These are phyloP conservation scores for Phataginus tricuspis DNA, from an alignment of 2,797 vertebrate genomes.

Conservation along the genomic window DNA sequence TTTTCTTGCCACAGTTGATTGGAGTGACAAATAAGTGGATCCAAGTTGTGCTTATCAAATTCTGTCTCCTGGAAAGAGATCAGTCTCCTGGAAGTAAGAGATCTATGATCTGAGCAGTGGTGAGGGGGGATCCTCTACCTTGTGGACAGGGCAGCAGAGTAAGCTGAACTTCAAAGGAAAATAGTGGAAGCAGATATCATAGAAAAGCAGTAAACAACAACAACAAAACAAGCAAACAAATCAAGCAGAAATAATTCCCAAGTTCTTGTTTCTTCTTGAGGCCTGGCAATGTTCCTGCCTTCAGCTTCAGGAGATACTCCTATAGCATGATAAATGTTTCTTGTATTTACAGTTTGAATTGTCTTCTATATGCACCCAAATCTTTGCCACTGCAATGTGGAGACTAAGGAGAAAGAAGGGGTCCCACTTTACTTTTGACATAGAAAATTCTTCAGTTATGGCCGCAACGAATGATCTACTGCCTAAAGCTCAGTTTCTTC, in stretches of 20 bases:
- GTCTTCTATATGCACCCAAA: not conserved
- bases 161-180: not conserved
- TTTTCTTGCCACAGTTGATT: not conserved
- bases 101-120: not conserved
- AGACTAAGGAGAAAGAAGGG: not conserved
- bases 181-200: not conserved
- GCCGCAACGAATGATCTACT: not conserved
- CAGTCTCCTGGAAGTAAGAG: not conserved
- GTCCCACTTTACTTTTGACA: not conserved
- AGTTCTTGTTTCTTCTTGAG: not conserved
- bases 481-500: not conserved
- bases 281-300: not conserved
- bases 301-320: not conserved
- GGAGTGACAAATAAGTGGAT: not conserved
- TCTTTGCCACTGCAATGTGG: not conserved
- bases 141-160: not conserved
- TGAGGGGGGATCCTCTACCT: not conserved
- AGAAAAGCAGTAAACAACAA: not conserved
- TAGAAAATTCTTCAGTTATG: not conserved
- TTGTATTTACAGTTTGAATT: not conserved
- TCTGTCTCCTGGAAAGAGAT: not conserved
- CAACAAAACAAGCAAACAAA: not conserved
- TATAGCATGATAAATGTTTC: not conserved
- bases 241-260: not conserved
- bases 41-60: not conserved